Evolutionary conservation across 2,888 invertebrate genomes (phyloP), one percentile per base, ranked within the genome.

Genomic region (Falcaria lacertinaria): DNA sequence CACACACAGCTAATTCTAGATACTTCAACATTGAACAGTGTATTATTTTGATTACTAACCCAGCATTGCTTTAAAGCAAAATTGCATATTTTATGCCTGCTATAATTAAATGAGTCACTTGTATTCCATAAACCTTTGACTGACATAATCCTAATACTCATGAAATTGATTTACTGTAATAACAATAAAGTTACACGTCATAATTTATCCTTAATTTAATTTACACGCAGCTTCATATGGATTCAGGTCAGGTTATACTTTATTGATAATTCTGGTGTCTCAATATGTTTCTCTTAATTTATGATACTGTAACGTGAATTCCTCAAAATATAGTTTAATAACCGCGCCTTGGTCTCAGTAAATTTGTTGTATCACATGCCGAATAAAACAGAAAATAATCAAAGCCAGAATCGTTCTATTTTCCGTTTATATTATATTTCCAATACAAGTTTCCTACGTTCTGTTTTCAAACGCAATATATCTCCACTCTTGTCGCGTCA

Each of bases 141-240:
- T 28, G 28, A 11, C 28, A 28, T 19, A 19, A n/a, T n/a, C n/a
- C n/a, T n/a, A n/a, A 19, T 6, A 19, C 19, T 4, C 19, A 4
- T 4, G 19, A 6, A 19, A 6, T 19, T 19, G 19, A 4, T 6
- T 19, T 19, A 19, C 19, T 19, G 6, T 4, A 19, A 19, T 28
- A 11, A 3, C 11, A 28, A 11, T 28, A 11, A 28, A 11, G 11
- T 11, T 2, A 11, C 7, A 11, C 11, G 8, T 25, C 19, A 28
- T 28, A 43, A 33, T 34, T 38, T 33, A 28, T 33, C 37, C 37
- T 34, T 43, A 6, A 16, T 34, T 22, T 41, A 28, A 41, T 43
- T 43, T 37, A 19, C 41, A 47, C 34, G 41, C 43, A 43, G 47
- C 47, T 34, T 28, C 46, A 17, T 28, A 22, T 34, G 46, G 13